Percentiles rank a stretch among this genome's conserved stretches.
phyloP scores from a whole-genome alignment of 2,113 vertebrate genomes.

The Origma solitaria region DNA sequence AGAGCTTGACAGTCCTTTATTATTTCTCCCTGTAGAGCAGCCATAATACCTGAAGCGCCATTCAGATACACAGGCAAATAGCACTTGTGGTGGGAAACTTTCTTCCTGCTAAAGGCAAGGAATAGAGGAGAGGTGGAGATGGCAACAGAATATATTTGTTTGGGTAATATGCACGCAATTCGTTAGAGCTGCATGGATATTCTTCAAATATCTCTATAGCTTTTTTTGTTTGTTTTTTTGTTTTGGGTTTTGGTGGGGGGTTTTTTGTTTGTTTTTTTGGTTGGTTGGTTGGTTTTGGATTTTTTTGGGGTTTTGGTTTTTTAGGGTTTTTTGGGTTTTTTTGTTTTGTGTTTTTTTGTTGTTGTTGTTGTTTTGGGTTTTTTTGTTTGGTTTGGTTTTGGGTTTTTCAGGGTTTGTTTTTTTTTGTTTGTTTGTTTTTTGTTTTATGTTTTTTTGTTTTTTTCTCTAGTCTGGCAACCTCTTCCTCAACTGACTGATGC shows the following conservation, averaged over 20 bases:
- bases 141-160: neutral
- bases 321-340: no score
- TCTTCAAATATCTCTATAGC: neutral
- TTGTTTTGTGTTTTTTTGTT: no score
- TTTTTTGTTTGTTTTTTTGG: no score
- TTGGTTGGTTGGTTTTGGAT: no score
- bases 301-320: no score
- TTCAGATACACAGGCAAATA: neutral
- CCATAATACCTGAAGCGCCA: neutral
- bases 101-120: neutral
- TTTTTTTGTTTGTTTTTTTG: no score
- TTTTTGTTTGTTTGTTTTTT: no score
- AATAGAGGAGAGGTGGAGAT: neutral
- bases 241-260: no score
- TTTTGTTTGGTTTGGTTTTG: no score
- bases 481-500: slow-evolving; percentile 18
- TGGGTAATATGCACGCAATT: neutral
- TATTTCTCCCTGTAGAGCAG: neutral
- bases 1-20: neutral
- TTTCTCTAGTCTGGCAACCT: neutral
- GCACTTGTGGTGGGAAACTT: neutral
- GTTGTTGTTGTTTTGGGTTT: no score
- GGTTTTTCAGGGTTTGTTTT: no score
- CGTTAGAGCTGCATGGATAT: neutral
- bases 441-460: neutral